A percentile compares a stretch with the other conserved stretches of the same genome.
phyloP scores from a whole-genome alignment of 2,113 vertebrate species.

The Todiramphus chloris region DNA sequence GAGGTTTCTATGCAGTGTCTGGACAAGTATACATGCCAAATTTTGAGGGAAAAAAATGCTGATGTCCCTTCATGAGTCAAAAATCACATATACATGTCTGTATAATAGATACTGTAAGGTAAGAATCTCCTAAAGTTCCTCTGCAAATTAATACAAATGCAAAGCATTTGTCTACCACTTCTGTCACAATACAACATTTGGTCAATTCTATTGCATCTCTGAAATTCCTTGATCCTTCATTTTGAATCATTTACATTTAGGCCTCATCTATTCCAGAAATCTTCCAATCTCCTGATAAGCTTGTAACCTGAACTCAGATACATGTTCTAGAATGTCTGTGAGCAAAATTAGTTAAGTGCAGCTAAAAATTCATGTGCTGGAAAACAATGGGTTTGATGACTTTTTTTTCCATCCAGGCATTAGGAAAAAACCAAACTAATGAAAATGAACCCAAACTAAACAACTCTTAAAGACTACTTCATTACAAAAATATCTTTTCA shows the following conservation, averaged over 20 bases:
- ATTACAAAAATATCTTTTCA: background rate
- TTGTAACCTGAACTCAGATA: background rate
- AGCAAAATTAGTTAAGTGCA: background rate
- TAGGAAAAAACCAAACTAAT: background rate
- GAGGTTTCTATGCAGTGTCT: background rate
- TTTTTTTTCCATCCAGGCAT: background rate
- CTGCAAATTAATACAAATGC: background rate
- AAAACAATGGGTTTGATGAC: background rate
- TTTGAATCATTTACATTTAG: background rate
- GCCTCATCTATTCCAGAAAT: background rate
- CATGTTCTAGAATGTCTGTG: background rate
- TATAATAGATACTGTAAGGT: background rate
- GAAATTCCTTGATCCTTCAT: background rate
- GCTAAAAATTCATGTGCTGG: background rate
- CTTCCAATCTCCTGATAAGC: background rate
- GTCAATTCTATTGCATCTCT: background rate
- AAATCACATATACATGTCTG: fast-evolving
- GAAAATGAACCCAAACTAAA: no score
- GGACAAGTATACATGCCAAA: background rate
- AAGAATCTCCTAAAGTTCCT: background rate
- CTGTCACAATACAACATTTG: background rate
- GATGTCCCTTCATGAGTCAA: background rate
- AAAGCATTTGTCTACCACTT: background rate
- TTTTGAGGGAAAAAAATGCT: background rate
- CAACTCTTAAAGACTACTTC: background rate